Percentiles rank a stretch among this genome's conserved stretches.
Conservation (phyloP, 2,113 vertebrate genomes). For the Hystrix brachyura region DNA sequence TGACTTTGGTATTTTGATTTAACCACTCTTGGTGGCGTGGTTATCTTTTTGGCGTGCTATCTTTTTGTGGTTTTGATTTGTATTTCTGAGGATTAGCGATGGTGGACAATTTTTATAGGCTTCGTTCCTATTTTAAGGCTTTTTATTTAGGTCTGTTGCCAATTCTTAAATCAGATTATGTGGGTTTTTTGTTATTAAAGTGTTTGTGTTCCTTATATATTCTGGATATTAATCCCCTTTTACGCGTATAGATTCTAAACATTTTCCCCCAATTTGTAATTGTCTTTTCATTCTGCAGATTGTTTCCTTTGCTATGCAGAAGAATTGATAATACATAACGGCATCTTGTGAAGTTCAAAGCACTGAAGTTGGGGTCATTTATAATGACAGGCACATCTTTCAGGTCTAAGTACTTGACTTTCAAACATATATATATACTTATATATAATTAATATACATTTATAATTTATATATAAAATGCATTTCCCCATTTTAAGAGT, state of each 20-base stretch:
- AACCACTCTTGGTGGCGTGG: too few relatives aligned
- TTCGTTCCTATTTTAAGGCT: not conserved
- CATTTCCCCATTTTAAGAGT: not conserved
- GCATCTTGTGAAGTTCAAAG: not conserved
- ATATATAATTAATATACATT: too few relatives aligned
- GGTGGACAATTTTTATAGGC: not conserved
- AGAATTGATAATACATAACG: not conserved
- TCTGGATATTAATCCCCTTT: not conserved
- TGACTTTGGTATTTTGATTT: not conserved
- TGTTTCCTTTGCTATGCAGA: not conserved
- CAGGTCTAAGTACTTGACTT: not conserved
- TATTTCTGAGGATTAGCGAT: not conserved
- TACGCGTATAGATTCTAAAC: not conserved
- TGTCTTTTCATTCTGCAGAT: too few relatives aligned
- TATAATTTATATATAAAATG: too few relatives aligned
- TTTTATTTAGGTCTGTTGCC: not conserved
- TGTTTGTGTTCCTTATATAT: not conserved
- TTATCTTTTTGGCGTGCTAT: not conserved
- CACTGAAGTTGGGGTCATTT: not conserved
- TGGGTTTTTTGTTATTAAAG: not conserved
- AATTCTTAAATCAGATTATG: not conserved
- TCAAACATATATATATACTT: not conserved
- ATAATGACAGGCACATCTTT: not conserved
- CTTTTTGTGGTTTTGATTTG: not conserved
- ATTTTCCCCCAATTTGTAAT: not conserved